These are phyloP conservation scores for Melanotaenia boesemani DNA, from an alignment of 2,797 vertebrate species.

Conservation along the genomic window DNA sequence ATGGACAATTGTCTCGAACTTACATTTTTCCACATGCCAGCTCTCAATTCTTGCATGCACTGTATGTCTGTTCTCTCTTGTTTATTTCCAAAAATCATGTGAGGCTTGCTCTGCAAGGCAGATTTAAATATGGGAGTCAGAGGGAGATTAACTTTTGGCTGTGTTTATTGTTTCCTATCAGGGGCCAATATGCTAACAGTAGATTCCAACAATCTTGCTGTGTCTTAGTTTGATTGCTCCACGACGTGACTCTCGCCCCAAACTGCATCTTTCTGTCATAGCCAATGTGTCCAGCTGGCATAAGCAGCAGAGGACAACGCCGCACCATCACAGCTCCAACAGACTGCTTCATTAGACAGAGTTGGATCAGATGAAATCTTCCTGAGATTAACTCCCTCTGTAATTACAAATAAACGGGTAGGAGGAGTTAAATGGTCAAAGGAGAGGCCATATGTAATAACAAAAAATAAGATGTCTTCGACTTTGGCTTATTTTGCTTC, in stretches of 20 bases:
- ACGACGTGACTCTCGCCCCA: slow-evolving; percentile 42
- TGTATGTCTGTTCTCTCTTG: slow-evolving; percentile 3
- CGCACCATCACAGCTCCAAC: slow-evolving; percentile 32
- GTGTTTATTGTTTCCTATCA: slow-evolving; percentile 71
- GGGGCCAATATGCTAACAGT: slow-evolving; percentile 62
- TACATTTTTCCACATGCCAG: slow-evolving; percentile 26
- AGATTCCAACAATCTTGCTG: slow-evolving; percentile 63
- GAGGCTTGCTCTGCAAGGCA: slow-evolving; percentile 35
- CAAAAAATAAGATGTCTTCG: slow-evolving; percentile 62
- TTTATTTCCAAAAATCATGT: slow-evolving; percentile 28
- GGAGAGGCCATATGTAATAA: slow-evolving; percentile 51
- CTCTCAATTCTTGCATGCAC: slow-evolving; percentile 16
- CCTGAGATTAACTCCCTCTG: slow-evolving; percentile 58
- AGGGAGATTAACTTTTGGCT: slow-evolving; percentile 53
- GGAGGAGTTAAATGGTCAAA: slow-evolving; percentile 44
- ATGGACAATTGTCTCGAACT: slow-evolving; percentile 23
- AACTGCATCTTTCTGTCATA: slow-evolving; percentile 26
- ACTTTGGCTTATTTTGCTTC: slow-evolving; percentile 27
- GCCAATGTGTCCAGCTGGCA: slow-evolving; percentile 53
- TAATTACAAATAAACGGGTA: slow-evolving; percentile 37
- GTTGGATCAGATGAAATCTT: slow-evolving; percentile 70
- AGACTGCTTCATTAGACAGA: slow-evolving; percentile 66
- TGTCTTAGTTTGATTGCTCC: slow-evolving; percentile 62
- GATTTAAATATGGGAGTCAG: slow-evolving; percentile 60
- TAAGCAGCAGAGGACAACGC: slow-evolving; percentile 36